Conservation (phyloP, 2,888 invertebrate genomes). For the Amaurobius ferox region DNA sequence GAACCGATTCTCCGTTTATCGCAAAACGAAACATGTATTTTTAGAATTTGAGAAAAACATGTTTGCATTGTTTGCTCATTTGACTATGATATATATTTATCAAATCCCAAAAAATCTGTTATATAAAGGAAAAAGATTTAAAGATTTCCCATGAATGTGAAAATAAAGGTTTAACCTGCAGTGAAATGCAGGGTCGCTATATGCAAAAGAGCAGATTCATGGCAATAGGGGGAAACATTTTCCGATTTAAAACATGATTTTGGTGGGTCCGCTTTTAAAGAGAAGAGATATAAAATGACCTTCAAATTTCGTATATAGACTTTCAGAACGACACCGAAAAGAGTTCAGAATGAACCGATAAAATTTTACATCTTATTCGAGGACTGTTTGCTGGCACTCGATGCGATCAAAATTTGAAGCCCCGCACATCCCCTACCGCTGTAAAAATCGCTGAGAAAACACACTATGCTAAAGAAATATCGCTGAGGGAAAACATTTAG, state of each 20-base stretch:
- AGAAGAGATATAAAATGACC: conserved; percentile 16
- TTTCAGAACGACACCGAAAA: conserved; percentile 22
- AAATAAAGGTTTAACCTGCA: too few species aligned
- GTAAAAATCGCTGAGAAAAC: conserved; percentile 47
- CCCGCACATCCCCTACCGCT: background rate
- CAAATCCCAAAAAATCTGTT: too few species aligned
- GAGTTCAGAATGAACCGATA: conserved; percentile 33
- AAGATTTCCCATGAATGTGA: too few species aligned
- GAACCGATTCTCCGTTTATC: too few species aligned
- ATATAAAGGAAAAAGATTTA: too few species aligned
- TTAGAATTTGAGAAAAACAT: too few species aligned
- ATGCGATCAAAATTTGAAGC: conserved; percentile 49
- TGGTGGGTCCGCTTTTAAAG: too few species aligned
- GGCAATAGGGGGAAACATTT: background rate
- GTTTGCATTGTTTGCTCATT: too few species aligned
- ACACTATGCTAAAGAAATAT: conserved; percentile 35
- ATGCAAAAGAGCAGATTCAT: conserved; percentile 4
- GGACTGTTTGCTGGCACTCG: conserved; percentile 21
- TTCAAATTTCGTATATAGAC: background rate
- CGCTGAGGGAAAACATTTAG: conserved; percentile 39
- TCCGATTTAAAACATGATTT: background rate
- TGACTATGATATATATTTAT: too few species aligned
- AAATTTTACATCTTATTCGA: conserved; percentile 53
- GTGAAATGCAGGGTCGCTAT: too few species aligned
- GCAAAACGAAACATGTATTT: too few species aligned